phyloP scores from a whole-genome alignment of 2,797 vertebrate genomes.

The Esox lucius region DNA sequence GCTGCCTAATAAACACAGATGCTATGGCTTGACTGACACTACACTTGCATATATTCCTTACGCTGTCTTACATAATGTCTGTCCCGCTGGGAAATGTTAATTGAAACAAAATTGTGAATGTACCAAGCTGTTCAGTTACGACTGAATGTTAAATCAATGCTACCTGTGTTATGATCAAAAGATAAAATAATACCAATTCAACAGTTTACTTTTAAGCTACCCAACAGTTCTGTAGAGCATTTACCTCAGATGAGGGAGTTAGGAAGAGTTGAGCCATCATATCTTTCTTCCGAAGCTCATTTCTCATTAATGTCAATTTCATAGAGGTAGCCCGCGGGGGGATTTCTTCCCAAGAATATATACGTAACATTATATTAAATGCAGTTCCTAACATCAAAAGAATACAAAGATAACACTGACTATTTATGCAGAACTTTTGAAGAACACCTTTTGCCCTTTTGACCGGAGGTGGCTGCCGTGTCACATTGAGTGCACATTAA shows the following conservation, averaged over 20 bases:
- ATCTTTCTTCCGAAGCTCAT: conserved; percentile 51
- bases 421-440: conserved; percentile 51
- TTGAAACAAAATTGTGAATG: background rate
- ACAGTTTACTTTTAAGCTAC: conserved; percentile 10
- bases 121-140: background rate
- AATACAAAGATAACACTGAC: conserved; percentile 51
- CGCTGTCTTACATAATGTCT: background rate
- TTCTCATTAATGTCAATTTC: conserved; percentile 79
- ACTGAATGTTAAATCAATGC: background rate
- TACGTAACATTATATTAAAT: conserved; percentile 54
- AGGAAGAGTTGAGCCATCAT: conserved; percentile 58
- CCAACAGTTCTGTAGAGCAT: conserved; percentile 8
- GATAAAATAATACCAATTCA: background rate
- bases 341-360: conserved; percentile 55
- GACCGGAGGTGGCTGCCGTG: conserved; percentile 46
- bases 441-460: conserved; percentile 58
- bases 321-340: conserved; percentile 59
- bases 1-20: conserved; percentile 28
- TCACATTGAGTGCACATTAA: background rate
- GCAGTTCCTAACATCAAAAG: conserved; percentile 65
- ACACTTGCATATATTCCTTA: background rate
- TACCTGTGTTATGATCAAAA: background rate
- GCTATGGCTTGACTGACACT: conserved; percentile 10
- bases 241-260: conserved; percentile 46
- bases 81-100: background rate